phyloP scores from a whole-genome alignment of 2,113 vertebrate species.

The Aplodontia rufa region DNA sequence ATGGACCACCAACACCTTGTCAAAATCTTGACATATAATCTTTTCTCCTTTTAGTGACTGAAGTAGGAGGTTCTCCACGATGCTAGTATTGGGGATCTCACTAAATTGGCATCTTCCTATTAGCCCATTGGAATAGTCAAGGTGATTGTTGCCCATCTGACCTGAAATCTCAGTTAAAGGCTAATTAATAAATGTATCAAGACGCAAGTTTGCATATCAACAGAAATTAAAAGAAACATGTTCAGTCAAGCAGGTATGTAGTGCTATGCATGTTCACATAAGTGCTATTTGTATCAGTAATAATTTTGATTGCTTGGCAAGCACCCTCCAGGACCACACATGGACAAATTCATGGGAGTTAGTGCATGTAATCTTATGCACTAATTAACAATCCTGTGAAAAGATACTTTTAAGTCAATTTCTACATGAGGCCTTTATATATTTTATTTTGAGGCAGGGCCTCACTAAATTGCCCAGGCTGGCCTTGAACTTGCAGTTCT shows the following conservation, averaged over 20 bases:
- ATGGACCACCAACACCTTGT: not conserved
- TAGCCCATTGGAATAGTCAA: not conserved
- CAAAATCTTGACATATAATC: not conserved
- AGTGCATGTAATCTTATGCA: not conserved
- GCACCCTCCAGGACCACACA: not conserved
- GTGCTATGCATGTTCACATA: not conserved
- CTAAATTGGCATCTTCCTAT: not conserved
- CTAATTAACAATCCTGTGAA: not conserved
- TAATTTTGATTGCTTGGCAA: not conserved
- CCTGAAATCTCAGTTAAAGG: not conserved
- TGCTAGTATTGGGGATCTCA: not conserved
- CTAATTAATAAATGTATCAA: not conserved
- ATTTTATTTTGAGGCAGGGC: too few relatives aligned
- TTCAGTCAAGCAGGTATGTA: not conserved
- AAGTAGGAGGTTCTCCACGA: not conserved
- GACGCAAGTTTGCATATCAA: not conserved
- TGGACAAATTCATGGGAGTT: not conserved
- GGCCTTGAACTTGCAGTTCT: too few relatives aligned
- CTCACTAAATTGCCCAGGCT: too few relatives aligned
- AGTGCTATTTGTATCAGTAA: not conserved
- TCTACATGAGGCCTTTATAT: not conserved
- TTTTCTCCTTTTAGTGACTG: not conserved
- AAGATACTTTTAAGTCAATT: not conserved
- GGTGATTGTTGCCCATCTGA: too few relatives aligned
- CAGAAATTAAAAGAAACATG: not conserved